These are phyloP conservation scores for Caenorhabditis drosophilae DNA, from an alignment of 2,888 invertebrate genomes.

Conservation along the genomic window DNA sequence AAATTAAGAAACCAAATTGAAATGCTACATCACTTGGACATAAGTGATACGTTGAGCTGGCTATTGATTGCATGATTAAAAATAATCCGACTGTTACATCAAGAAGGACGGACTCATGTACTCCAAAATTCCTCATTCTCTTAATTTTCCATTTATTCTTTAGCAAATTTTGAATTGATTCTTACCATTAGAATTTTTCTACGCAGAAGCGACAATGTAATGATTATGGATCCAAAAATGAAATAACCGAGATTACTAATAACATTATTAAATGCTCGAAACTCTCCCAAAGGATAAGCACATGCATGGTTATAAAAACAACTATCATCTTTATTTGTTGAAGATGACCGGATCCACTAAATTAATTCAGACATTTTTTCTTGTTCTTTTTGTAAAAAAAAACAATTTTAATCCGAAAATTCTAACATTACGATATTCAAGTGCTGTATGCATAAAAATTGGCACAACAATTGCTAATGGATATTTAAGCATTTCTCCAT, in stretches of 20 bases:
- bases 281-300: constrained; percentile 17
- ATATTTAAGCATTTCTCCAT: constrained; percentile 17
- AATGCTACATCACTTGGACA: constrained; percentile 28
- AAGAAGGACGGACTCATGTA: constrained; percentile 11
- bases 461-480: constrained; percentile 23
- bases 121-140: constrained; percentile 3
- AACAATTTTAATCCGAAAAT: background rate
- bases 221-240: constrained; percentile 20
- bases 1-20: constrained; percentile 19
- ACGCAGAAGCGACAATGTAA: constrained; percentile 7
- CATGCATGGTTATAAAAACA: constrained; percentile 34
- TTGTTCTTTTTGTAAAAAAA: background rate
- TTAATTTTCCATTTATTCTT: too few species aligned
- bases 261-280: constrained; percentile 28
- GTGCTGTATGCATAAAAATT: constrained; percentile 22
- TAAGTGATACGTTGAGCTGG: constrained; percentile 28
- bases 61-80: constrained; percentile 25
- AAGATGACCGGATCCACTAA: constrained; percentile 14
- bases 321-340: constrained; percentile 33
- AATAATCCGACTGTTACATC: constrained; percentile 28
- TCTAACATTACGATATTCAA: constrained; percentile 18
- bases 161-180: too few species aligned
- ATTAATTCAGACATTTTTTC: background rate
- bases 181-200: too few species aligned
- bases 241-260: constrained; percentile 31